phyloP scores from a whole-genome alignment of 2,888 invertebrate genomes.

The Junonia oenone region DNA sequence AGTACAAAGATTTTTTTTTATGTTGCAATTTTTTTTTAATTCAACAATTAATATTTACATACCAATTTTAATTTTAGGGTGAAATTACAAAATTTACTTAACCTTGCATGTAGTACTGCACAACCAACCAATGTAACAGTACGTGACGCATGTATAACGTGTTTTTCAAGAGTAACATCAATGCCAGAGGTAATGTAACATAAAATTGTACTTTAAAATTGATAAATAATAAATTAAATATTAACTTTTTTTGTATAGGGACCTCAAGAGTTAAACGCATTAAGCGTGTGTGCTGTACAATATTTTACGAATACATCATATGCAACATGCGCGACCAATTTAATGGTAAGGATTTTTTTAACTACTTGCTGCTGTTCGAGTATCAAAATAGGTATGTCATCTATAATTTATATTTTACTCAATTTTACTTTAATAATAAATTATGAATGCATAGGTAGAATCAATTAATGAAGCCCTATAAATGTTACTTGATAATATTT shows the following conservation, averaged over 20 bases:
- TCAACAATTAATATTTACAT: not conserved
- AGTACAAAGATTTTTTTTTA: conserved; percentile 23
- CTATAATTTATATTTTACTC: no score
- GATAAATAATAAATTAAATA: not conserved
- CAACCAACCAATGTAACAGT: conserved; percentile 77
- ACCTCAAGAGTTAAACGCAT: conserved; percentile 71
- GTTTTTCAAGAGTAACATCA: conserved; percentile 79
- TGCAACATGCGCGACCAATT: conserved; percentile 65
- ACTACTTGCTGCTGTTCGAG: no score
- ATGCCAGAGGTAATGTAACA: conserved; percentile 58
- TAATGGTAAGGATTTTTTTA: conserved; percentile 57
- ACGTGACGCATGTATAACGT: conserved; percentile 82
- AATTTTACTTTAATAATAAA: no score
- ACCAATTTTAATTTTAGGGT: conserved; percentile 40
- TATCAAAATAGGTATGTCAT: no score
- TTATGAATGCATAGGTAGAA: no score
- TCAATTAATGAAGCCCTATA: no score
- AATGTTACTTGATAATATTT: no score
- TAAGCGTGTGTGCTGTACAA: conserved; percentile 74
- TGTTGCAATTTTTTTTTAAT: not conserved
- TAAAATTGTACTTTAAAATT: not conserved
- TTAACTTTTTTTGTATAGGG: conserved; percentile 47
- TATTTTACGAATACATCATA: conserved; percentile 77
- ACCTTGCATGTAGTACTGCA: conserved; percentile 82
- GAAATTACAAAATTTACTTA: conserved; percentile 75